Percentiles rank a stretch among this genome's conserved stretches.
These are phyloP conservation scores for Epinephelus moara DNA, from an alignment of 2,113 vertebrate genomes.

Conservation along the genomic window DNA sequence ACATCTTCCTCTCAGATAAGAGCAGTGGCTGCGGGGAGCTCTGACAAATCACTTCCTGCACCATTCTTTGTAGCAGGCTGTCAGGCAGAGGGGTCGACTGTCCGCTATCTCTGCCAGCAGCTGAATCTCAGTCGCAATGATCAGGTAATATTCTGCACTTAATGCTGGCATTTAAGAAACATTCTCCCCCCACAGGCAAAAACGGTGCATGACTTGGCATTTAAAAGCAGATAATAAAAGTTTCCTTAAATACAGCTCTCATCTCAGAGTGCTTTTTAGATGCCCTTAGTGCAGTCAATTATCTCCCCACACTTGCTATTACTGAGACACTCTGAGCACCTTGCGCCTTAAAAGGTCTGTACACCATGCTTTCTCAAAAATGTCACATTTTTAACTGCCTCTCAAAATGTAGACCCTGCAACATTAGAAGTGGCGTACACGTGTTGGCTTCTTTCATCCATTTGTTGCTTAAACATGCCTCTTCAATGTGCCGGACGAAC, in stretches of 20 bases:
- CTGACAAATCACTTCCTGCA: slow-evolving; percentile 75
- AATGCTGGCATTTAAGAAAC: slow-evolving; percentile 85
- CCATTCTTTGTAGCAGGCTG: slow-evolving; percentile 36
- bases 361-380: slow-evolving; percentile 70
- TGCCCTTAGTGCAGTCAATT: slow-evolving; percentile 82
- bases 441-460: slow-evolving; percentile 38
- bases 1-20: slow-evolving; percentile 58
- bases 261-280: slow-evolving; percentile 83
- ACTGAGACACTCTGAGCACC: slow-evolving; percentile 74
- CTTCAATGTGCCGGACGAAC: not conserved
- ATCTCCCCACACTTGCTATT: slow-evolving; percentile 81
- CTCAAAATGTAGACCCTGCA: slow-evolving; percentile 58
- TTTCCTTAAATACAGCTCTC: slow-evolving; percentile 82
- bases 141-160: slow-evolving; percentile 81
- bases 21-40: slow-evolving; percentile 59
- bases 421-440: slow-evolving; percentile 41
- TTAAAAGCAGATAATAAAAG: slow-evolving; percentile 82
- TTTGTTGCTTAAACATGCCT: slow-evolving; percentile 60
- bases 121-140: slow-evolving; percentile 62
- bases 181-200: slow-evolving; percentile 68
- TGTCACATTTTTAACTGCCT: slow-evolving; percentile 74
- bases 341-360: slow-evolving; percentile 71
- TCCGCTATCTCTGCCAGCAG: slow-evolving; percentile 66
- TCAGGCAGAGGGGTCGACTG: slow-evolving; percentile 51
- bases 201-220: slow-evolving; percentile 77